Base-by-base conservation (phyloP, 2,113 vertebrate genomes). In the Ictalurus furcatus region DNA sequence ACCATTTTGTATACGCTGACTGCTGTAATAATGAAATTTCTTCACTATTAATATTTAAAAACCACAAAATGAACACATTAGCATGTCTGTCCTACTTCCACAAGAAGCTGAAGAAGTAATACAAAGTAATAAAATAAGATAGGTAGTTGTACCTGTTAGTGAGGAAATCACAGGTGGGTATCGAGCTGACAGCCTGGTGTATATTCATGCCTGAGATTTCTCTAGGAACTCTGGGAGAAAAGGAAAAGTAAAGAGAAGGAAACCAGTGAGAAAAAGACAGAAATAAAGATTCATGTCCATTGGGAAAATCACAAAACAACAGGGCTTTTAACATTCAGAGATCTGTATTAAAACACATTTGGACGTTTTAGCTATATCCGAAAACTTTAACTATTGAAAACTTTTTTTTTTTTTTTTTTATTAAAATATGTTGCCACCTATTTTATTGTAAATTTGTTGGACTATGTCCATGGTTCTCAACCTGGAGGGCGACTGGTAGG, bases 101-200 rank as follows among this genome's bases (percentile, higher is more conserved):
- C 56, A 59, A 25, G 28, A 58, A 54, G 52, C 52, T 81, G 13
- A 30, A 16, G 44, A 48, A 48, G 40, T 44, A 56, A 80, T 17
- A 79, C 14, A 25, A 52, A 3, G 23, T n/a, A 85, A 25, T 28
- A 82, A n/a, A 23, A 73, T 56, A 34, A 30, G 7, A n/a, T 4
- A 17, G 28, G 58, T 30, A 58, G 73, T 63, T 28, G 30, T 88
- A 91, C 80, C 96, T 95, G 95, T 99, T 99, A 88, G 98, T 98
- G 92, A 99, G 97, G 94, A 99, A 99, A 95, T 99, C 98, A 92
- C 98, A 97, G 92, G 97, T 97, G 74, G 98, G 97, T 94, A 98
- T 96, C 92, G 95, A 97, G 92, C 97, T 95, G 93, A 98, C 95
- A 40, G 98, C 98, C 94, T 99, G 97, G 94, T 99, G 98, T 93